Conservation (phyloP, 2,113 vertebrate species). For the Cynocephalus volans region DNA sequence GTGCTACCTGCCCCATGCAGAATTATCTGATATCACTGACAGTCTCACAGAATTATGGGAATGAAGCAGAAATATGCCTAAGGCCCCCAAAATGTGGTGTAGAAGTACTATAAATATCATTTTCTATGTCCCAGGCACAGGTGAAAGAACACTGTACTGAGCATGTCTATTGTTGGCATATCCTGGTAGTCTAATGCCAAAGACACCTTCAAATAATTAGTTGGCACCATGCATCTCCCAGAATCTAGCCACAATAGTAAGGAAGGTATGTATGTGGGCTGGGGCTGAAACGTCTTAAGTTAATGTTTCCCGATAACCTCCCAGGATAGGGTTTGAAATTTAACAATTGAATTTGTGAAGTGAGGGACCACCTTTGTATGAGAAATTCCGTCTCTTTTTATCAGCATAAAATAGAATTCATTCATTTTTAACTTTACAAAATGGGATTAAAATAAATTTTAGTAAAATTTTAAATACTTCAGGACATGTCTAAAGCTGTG, state of each 20-base stretch:
- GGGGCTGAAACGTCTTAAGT: background rate
- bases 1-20: background rate
- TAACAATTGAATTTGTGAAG: background rate
- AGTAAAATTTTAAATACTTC: background rate
- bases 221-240: rapidly evolving
- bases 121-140: background rate
- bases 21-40: background rate
- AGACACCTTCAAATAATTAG: background rate
- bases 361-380: background rate
- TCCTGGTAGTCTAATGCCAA: background rate
- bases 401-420: background rate
- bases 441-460: background rate
- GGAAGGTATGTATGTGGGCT: rapidly evolving
- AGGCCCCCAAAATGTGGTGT: background rate
- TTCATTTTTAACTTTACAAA: conserved; percentile 41
- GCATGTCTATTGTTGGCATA: background rate
- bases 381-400: background rate
- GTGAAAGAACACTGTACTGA: background rate
- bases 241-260: background rate
- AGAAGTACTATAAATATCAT: background rate
- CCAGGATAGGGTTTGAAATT: background rate
- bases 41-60: background rate
- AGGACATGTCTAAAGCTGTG: background rate
- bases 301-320: background rate
- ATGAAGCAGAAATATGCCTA: background rate